These are phyloP conservation scores for Drosophila kepulauana DNA, from an alignment of 1,140 invertebrate genomes.

Conservation along the genomic window DNA sequence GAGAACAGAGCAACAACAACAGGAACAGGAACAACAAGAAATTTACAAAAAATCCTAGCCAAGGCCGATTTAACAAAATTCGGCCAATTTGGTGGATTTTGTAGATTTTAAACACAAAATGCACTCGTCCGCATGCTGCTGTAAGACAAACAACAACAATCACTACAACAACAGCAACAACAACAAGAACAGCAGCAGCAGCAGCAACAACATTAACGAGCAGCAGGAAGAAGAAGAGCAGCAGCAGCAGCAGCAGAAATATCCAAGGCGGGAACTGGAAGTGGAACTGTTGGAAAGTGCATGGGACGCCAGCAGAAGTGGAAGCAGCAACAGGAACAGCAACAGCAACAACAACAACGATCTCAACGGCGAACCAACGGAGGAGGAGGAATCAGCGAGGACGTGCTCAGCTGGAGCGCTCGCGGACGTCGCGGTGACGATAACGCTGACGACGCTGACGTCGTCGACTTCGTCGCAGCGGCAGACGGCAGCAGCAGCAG, in stretches of 20 bases:
- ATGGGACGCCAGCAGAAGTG: conserved; percentile 54
- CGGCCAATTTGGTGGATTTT: conserved; percentile 56
- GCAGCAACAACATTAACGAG: conserved; percentile 6
- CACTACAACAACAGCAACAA: conserved; percentile 68
- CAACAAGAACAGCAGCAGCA: conserved; percentile 29
- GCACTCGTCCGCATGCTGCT: conserved; percentile 79
- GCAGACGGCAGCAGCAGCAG: conserved; percentile 31
- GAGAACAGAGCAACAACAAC: conserved; percentile 29
- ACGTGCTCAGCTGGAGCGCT: conserved; percentile 61
- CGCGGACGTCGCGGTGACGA: conserved; percentile 57
- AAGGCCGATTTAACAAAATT: conserved; percentile 62
- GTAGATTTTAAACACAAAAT: conserved; percentile 73
- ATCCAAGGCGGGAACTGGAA: conserved; percentile 5
- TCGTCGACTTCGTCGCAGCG: conserved; percentile 44
- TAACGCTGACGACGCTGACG: conserved; percentile 53
- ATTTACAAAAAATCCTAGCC: conserved; percentile 40
- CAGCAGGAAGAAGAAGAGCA: neutral
- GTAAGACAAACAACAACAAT: conserved; percentile 68
- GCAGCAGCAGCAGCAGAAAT: conserved; percentile 17
- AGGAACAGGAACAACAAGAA: conserved; percentile 9
- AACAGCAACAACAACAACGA: conserved; percentile 61
- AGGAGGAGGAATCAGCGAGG: conserved; percentile 42
- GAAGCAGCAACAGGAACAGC: conserved; percentile 44
- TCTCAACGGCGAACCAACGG: conserved; percentile 69
- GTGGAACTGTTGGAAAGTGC: conserved; percentile 30